Base-by-base conservation (phyloP, 2,888 invertebrate species). In the Crossocerus cetratus region DNA sequence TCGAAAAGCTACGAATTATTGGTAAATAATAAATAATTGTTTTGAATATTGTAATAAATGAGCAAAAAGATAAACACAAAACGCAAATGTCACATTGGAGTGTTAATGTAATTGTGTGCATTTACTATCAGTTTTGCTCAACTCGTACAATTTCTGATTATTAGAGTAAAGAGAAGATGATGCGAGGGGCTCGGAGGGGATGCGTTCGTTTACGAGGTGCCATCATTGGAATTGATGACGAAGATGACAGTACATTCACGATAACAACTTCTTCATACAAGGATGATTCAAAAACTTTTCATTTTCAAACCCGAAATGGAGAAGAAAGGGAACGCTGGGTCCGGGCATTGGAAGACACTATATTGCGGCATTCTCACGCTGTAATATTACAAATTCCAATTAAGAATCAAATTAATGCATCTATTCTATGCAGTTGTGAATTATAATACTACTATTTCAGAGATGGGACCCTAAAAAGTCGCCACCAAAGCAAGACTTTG, bases 131-230 rank as follows among this genome's bases (percentile, higher is more conserved):
- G 8, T 8, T 2, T 32, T 32, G 32, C 11, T 32, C 32, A 32
- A 3, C 32, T 8, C 14, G 18, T 18, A 5, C 8, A 21, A 14
- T 22, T 20, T 20, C 59, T 54, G 21, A 8, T 13, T 94, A 94
- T 20, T 93, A 99, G 98, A 98, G 98, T 13, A 98, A 98, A 91
- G 99, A 99, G 90, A 99, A 99, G 91, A 99, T 99, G 99, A 97
- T 98, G 91, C 94, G 98, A 76, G 99, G 99, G 14, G 98, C 98
- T 44, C 93, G 99, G 72, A 93, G 99, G 77, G 99, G 99, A 64
- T 99, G 99, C 92, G 99, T 99, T 43, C 93, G 99, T n/a, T 93
- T 99, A 55, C 95, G 98, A 91, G 98, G 98, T 60, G 99, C 99
- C 0, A 96, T 99, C 55, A 97, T 99, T 87, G 99, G 99, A 59